These are phyloP conservation scores for Brevimyrus niger DNA, from an alignment of 2,113 vertebrate genomes.

Conservation along the genomic window DNA sequence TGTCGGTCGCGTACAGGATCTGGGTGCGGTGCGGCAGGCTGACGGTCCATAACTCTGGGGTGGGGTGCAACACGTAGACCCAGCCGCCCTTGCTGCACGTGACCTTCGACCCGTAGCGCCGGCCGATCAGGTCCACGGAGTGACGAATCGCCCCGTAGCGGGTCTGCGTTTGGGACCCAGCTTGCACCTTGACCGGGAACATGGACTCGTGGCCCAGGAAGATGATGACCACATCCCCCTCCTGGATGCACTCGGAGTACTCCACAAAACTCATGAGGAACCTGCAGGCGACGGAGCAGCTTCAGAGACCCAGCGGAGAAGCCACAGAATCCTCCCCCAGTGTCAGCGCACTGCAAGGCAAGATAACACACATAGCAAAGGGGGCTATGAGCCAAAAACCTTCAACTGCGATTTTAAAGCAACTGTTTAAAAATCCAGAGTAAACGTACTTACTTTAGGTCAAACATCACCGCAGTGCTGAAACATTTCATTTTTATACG, in stretches of 20 bases:
- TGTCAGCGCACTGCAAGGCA: neutral
- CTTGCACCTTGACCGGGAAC: slow-evolving; percentile 82
- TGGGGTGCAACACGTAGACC: slow-evolving; percentile 92
- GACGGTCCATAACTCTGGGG: slow-evolving; percentile 90
- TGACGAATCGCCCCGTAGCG: slow-evolving; percentile 88
- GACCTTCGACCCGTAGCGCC: slow-evolving; percentile 83
- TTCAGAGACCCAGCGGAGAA: neutral
- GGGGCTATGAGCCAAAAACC: neutral
- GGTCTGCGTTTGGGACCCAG: slow-evolving; percentile 83
- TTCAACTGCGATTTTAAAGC: neutral
- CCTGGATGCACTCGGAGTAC: slow-evolving; percentile 75
- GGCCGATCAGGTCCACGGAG: slow-evolving; percentile 84
- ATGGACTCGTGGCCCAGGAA: slow-evolving; percentile 82
- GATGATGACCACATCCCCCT: slow-evolving; percentile 86
- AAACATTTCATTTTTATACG: neutral
- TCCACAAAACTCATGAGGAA: slow-evolving; percentile 84
- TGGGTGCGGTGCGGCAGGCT: slow-evolving; percentile 90
- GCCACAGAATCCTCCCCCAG: neutral
- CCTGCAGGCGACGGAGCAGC: neutral
- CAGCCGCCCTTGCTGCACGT: slow-evolving; percentile 93
- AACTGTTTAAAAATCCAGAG: neutral
- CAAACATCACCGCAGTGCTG: neutral
- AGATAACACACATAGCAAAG: neutral
- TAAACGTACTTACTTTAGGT: neutral
- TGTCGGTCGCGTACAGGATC: slow-evolving; percentile 95